Evolutionary conservation across 2,113 vertebrate genomes (phyloP).

Genomic region (Shinisaurus crocodilurus): DNA sequence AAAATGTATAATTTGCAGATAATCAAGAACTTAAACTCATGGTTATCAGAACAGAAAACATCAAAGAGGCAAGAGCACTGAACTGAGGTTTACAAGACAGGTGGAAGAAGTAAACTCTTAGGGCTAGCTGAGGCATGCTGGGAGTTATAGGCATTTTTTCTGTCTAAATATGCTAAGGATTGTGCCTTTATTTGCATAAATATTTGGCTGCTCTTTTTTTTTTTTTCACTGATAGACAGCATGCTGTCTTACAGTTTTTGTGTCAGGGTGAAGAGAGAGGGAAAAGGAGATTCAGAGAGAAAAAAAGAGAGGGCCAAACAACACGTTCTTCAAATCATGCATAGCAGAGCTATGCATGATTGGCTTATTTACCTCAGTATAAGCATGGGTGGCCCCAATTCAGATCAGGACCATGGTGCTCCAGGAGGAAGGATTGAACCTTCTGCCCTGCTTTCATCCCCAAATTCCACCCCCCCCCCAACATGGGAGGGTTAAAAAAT

Average conservation of each 20-base stretch:
- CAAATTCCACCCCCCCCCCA: too few species aligned
- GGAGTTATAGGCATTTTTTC: too few species aligned
- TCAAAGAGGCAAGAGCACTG: neutral
- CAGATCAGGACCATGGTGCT: too few species aligned
- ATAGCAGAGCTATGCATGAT: too few species aligned
- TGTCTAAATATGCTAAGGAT: too few species aligned
- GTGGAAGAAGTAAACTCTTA: neutral
- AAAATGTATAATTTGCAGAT: neutral
- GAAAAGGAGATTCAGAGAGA: neutral
- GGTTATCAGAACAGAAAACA: neutral
- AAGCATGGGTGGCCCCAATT: too few species aligned
- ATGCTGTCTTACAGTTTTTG: neutral
- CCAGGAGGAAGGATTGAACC: too few species aligned
- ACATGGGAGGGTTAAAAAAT: neutral
- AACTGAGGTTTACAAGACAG: neutral
- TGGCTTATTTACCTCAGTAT: too few species aligned
- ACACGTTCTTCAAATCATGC: too few species aligned
- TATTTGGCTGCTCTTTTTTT: neutral
- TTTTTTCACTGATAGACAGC: neutral
- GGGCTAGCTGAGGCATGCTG: too few species aligned
- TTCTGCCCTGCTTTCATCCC: too few species aligned
- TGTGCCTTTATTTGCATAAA: neutral
- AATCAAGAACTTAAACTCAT: neutral
- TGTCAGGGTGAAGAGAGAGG: neutral
- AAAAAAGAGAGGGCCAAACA: too few species aligned